phyloP scores from a whole-genome alignment of 2,113 vertebrate genomes.

The Ptychochromis oligacanthus region DNA sequence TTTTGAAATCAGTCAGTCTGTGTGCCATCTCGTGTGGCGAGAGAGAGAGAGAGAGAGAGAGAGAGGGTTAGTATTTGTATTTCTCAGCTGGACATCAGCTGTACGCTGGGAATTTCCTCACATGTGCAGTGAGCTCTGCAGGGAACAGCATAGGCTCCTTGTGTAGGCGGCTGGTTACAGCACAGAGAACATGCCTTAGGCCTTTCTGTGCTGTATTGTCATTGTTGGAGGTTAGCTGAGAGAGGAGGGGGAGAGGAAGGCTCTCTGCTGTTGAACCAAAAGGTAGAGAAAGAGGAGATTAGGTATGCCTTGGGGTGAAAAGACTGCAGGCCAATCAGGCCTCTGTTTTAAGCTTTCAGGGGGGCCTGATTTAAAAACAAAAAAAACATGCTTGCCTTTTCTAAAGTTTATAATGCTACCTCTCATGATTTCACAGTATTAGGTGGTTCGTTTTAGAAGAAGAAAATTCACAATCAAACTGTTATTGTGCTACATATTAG shows the following conservation, averaged over 20 bases:
- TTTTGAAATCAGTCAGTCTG: background rate
- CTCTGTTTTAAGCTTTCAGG: background rate
- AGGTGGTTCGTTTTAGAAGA: too few relatives aligned
- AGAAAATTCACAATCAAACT: too few relatives aligned
- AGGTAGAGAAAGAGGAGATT: background rate
- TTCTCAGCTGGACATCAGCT: background rate
- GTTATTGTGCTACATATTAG: too few relatives aligned
- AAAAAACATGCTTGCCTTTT: too few relatives aligned
- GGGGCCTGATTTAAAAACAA: too few relatives aligned
- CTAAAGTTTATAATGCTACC: too few relatives aligned
- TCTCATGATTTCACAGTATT: too few relatives aligned
- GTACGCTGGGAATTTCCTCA: background rate
- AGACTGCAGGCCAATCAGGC: background rate
- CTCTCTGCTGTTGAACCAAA: slow-evolving; percentile 1
- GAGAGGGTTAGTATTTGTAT: background rate
- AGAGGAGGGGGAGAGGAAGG: background rate
- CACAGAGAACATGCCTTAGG: slow-evolving; percentile 16
- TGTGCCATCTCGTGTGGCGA: background rate
- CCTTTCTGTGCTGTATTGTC: slow-evolving; percentile 9
- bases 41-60: background rate
- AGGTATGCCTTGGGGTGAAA: background rate
- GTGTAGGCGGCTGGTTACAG: slow-evolving; percentile 22
- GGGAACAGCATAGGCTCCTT: slow-evolving; percentile 5
- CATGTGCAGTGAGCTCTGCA: slow-evolving; percentile 4
- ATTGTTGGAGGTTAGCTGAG: slow-evolving; percentile 1